A percentile compares a stretch with the other conserved stretches of the same genome.
Evolutionary conservation across 2,888 invertebrate genomes (phyloP).

Genomic region (Eilema depressum): DNA sequence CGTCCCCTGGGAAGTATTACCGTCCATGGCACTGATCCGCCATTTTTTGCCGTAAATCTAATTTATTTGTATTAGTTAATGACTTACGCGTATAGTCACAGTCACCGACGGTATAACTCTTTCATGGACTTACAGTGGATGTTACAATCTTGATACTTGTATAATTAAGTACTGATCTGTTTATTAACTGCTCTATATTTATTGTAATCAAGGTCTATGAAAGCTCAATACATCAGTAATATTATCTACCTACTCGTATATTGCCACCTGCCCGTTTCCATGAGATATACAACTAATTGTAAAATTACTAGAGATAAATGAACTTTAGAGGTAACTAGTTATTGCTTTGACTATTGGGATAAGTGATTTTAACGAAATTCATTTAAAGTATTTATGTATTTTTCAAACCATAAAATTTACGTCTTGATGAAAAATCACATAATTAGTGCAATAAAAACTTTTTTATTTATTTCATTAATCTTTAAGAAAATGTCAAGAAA

Average conservation of each 20-base stretch:
- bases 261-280: too few relatives aligned
- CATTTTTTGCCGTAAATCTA: slow-evolving; percentile 86
- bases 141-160: slow-evolving; percentile 64
- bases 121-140: slow-evolving; percentile 55
- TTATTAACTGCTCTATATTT: neutral
- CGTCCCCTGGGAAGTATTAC: slow-evolving; percentile 77
- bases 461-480: neutral
- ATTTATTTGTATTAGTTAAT: slow-evolving; percentile 87
- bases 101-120: slow-evolving; percentile 76
- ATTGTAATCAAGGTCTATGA: neutral
- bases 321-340: too few relatives aligned
- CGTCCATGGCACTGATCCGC: slow-evolving; percentile 69
- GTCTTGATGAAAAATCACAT: too few relatives aligned
- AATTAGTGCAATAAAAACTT: too few relatives aligned
- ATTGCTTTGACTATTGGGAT: too few relatives aligned
- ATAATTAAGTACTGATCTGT: neutral
- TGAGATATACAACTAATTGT: too few relatives aligned
- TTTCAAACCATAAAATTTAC: too few relatives aligned
- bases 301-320: too few relatives aligned
- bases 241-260: too few relatives aligned
- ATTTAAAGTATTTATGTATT: too few relatives aligned
- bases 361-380: too few relatives aligned
- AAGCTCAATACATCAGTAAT: too few relatives aligned
- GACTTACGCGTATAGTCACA: slow-evolving; percentile 79
- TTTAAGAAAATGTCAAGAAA: neutral